Conservation (phyloP, 2,797 vertebrate species). For the Pangasius mekongensis region DNA sequence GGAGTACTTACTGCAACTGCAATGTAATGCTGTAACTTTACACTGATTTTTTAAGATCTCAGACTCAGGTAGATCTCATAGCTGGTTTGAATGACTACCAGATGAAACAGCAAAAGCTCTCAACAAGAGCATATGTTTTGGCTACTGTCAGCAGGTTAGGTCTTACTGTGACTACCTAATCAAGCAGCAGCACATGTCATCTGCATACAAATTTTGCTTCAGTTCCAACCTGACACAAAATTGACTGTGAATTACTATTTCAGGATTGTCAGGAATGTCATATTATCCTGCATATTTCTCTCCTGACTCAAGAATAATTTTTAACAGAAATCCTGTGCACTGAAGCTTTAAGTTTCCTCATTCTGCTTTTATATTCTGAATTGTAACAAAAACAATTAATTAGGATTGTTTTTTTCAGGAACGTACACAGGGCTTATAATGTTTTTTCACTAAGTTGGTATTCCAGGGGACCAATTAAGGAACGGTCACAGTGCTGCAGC, state of each 20-base stretch:
- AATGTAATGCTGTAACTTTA: not conserved
- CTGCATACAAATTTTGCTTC: not conserved
- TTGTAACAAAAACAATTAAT: not conserved
- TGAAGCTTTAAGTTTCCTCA: not conserved
- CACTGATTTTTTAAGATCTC: not conserved
- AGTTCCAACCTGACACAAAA: not conserved
- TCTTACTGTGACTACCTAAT: not conserved
- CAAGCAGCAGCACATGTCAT: not conserved
- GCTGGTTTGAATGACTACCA: not conserved
- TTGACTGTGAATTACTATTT: not conserved
- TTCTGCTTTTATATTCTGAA: not conserved
- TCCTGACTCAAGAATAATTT: not conserved
- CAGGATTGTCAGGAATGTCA: not conserved
- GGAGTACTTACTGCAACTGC: not conserved
- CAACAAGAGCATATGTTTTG: not conserved
- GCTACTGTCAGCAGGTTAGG: not conserved
- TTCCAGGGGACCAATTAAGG: constrained; percentile 44
- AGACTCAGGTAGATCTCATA: not conserved
- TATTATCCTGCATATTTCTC: not conserved
- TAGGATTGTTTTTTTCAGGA: not conserved
- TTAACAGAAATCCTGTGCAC: not conserved
- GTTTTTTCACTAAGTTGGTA: not conserved
- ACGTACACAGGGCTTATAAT: not conserved
- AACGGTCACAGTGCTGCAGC: constrained; percentile 14
- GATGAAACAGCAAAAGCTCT: not conserved